These are phyloP conservation scores for Drosophila tsacasi DNA, from an alignment of 1,140 invertebrate genomes.

Conservation along the genomic window DNA sequence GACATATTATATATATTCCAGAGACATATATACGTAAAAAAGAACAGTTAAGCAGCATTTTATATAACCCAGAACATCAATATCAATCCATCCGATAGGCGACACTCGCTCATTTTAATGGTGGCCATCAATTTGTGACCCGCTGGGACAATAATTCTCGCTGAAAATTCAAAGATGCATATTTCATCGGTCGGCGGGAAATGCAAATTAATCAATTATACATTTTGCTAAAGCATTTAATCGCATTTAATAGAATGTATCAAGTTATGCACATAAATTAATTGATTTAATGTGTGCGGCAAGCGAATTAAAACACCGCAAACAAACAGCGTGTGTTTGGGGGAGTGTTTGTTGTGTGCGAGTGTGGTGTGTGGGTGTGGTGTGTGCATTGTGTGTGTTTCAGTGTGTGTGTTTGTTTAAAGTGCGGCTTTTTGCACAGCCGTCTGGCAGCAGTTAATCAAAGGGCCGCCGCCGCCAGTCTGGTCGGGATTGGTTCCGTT, in stretches of 20 bases:
- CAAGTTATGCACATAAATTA: constrained; percentile 71
- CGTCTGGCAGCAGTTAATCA: constrained; percentile 52
- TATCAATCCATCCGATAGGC: constrained; percentile 17
- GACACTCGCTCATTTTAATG: constrained; percentile 43
- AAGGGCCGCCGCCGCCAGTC: constrained; percentile 17
- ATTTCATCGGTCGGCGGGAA: constrained; percentile 26
- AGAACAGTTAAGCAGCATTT: not conserved
- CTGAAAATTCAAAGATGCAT: constrained; percentile 30
- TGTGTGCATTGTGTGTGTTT: not conserved
- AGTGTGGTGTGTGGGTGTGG: not conserved
- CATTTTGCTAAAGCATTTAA: constrained; percentile 59
- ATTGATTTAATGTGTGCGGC: constrained; percentile 59
- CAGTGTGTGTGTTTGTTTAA: constrained; percentile 19
- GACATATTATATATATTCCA: not conserved
- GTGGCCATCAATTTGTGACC: constrained; percentile 31
- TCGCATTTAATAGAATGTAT: constrained; percentile 52
- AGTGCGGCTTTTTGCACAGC: constrained; percentile 16
- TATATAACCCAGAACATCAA: constrained; percentile 11
- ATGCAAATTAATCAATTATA: constrained; percentile 66
- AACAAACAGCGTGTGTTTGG: constrained; percentile 3
- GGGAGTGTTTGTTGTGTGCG: not conserved
- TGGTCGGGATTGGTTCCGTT: constrained; percentile 6
- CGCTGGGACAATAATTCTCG: constrained; percentile 3
- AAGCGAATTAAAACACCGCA: constrained; percentile 57
- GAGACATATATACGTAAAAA: not conserved